Evolutionary conservation across 2,113 vertebrate species (phyloP).

Genomic region (Tragelaphus scriptus): DNA sequence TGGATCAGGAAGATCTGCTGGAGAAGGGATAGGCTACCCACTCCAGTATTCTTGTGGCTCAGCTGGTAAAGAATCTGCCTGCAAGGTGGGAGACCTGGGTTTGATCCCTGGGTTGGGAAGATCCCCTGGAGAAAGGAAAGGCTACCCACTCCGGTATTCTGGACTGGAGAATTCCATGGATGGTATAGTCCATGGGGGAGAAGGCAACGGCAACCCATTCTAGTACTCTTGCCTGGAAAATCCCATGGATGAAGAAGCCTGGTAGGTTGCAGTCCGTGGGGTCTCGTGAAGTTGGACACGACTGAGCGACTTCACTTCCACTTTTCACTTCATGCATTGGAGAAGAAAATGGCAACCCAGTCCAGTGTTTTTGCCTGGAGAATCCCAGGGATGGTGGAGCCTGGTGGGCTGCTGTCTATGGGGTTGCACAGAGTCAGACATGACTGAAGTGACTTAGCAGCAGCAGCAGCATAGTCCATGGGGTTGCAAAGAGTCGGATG

Average conservation of each 20-base stretch:
- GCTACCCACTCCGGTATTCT: neutral
- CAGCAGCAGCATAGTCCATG: neutral
- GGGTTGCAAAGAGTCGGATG: neutral
- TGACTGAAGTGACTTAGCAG: no score
- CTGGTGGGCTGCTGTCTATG: no score
- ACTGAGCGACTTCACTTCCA: no score
- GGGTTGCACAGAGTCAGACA: no score
- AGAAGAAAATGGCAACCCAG: no score
- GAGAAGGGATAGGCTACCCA: neutral
- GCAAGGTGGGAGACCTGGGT: neutral
- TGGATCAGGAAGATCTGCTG: neutral
- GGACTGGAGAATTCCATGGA: neutral
- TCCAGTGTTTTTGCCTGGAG: no score
- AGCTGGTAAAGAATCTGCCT: neutral
- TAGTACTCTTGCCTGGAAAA: neutral
- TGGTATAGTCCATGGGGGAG: neutral
- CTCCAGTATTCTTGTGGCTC: neutral
- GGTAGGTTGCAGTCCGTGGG: no score
- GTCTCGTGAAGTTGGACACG: accelerated
- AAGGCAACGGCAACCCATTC: neutral
- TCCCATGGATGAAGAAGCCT: neutral
- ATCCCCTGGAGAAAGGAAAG: neutral
- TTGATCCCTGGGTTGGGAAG: neutral
- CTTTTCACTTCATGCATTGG: no score
- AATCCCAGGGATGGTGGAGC: no score